Conservation (phyloP, 64 coral and sea anemone species). For the Platygyra sinensis region DNA sequence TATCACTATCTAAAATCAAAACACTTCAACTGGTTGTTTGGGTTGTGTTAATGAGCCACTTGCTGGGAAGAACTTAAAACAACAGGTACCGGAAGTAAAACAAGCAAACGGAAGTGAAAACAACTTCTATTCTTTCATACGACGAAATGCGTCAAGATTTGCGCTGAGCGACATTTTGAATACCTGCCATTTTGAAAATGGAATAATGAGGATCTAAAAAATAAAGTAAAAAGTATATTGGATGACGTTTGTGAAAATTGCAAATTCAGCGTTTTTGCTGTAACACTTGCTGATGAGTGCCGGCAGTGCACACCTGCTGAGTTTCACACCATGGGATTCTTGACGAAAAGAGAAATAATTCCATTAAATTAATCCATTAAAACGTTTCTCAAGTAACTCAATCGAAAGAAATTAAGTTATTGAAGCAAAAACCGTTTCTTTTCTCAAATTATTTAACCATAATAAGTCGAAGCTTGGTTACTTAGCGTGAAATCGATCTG, state of each 20-base stretch:
- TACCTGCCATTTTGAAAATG: neutral
- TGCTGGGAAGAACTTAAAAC: constrained; percentile 2
- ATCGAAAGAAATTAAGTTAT: neutral
- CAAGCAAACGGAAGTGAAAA: neutral
- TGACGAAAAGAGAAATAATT: neutral
- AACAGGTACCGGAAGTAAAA: constrained; percentile 14
- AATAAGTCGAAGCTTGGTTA: too few relatives aligned
- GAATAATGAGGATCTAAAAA: neutral
- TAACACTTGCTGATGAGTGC: neutral
- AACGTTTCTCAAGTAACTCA: neutral
- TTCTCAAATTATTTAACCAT: too few relatives aligned
- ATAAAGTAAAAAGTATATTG: neutral
- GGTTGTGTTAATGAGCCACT: constrained; percentile 11
- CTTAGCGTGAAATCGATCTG: too few relatives aligned
- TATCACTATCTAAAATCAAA: neutral
- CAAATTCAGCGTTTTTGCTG: neutral
- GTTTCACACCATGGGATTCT: neutral
- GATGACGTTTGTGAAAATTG: neutral
- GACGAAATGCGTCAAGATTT: too few relatives aligned
- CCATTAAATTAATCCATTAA: neutral
- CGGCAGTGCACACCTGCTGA: neutral
- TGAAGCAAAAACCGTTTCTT: too few relatives aligned
- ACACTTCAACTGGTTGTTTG: neutral
- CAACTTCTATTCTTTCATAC: neutral
- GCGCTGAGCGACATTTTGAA: neutral